Base-by-base conservation (phyloP, 30 jellyfish, hydroid and myxozoan genomes). In the Aurelia coerulea region DNA sequence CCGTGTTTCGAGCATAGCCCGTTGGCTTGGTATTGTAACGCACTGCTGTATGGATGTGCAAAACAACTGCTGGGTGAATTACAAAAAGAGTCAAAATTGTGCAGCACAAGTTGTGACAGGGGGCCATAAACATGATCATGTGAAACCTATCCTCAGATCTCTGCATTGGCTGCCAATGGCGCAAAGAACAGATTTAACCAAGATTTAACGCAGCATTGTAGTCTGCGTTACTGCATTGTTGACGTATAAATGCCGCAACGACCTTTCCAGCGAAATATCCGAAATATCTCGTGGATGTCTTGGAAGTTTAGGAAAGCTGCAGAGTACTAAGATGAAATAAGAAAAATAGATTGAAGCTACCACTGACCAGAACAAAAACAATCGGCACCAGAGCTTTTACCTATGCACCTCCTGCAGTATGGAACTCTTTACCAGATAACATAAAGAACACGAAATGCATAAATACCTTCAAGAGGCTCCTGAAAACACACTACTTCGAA, bases 231-330 rank as follows among this genome's bases (percentile, higher is more conserved):
- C 18, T 65, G 75, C 75, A 65, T 65, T 65, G 18, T 65, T 65
- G 75, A 65, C 75, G 75, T 65, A 65, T 65, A n/a, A 65, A 65
- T 65, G 75, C 75, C 75, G 13, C 75, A 65, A 65, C 75, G 13
- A 31, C 29, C 29, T 23, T 23, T 23, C 29, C 29, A 23, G 29
- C 29, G 29, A 23, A 23, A 23, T 23, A 23, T 23, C 29, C 29
- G 29, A 23, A 23, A 23, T 23, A 23, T 23, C 29, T 23, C 29
- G 29, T 23, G 29, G 29, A 23, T 23, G 29, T 23, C 29, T 23
- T 23, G 29, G 29, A 23, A 23, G 29, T 23, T 23, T 23, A 23
- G 29, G 29, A 23, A 23, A 23, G 29, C 29, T 23, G 29, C 29
- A 23, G 29, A 23, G 29, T 23, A 23, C 29, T 23, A 23, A 23